These are phyloP conservation scores for Pantherophis vulpinus DNA, from an alignment of 2,797 vertebrate species.

Conservation along the genomic window DNA sequence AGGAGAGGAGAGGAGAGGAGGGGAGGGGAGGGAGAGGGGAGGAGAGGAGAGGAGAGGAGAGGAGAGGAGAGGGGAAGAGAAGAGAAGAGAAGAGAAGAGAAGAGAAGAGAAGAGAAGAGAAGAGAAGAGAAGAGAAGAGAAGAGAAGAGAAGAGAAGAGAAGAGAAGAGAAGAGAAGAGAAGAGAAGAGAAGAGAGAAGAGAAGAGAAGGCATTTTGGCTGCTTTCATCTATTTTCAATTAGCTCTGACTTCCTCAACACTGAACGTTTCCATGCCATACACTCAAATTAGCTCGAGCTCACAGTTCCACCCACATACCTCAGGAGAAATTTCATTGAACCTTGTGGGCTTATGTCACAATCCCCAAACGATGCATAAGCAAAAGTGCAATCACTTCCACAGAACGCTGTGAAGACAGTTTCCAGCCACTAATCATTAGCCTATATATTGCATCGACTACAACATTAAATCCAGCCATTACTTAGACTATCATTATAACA, in stretches of 20 bases:
- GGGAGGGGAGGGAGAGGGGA: too few relatives aligned
- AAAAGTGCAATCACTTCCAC: background rate
- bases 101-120: too few relatives aligned
- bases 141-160: too few relatives aligned
- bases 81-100: rapidly evolving
- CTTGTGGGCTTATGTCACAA: background rate
- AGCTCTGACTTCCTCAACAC: background rate
- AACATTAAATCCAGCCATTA: background rate
- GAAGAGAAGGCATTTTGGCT: background rate
- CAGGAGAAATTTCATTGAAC: background rate
- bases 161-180: too few relatives aligned
- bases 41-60: too few relatives aligned
- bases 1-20: too few relatives aligned
- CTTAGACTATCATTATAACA: background rate
- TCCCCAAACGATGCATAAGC: background rate
- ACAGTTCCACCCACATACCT: background rate
- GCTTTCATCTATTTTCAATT: background rate
- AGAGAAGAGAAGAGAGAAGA: too few relatives aligned
- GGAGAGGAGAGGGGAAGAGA: rapidly evolving
- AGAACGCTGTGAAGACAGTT: background rate
- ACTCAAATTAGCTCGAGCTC: background rate
- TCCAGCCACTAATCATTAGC: background rate
- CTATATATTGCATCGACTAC: background rate
- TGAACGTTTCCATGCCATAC: too few relatives aligned
- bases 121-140: rapidly evolving